Base-by-base conservation (phyloP, 2,888 invertebrate genomes). In the Patella caerulea region DNA sequence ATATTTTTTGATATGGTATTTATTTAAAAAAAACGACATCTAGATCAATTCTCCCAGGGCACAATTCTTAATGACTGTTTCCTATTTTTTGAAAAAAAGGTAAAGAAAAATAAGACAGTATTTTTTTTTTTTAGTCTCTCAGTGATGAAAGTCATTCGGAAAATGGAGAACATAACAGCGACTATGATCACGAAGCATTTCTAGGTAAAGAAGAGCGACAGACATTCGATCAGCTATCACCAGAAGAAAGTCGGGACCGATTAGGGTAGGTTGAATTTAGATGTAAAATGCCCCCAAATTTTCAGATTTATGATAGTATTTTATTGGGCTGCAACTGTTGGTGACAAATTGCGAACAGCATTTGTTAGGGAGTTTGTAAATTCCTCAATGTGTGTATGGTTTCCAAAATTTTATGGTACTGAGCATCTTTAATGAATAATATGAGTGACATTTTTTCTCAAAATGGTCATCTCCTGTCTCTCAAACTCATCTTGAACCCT, bases 181-280 rank as follows among this genome's bases (percentile, higher is more conserved):
- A 97, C 84, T 99, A 96, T 91, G 99, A 99, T 90, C 99, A 99
- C 90, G 98, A 99, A 90, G 98, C 98, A 0, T 99, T 99, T 91
- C 93, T 99, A 15, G 99, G 99, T 0, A 96, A 97, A 90, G 97
- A 97, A 83, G 92, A 93, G 15, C 97, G 98, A 0, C 96, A 97
- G 90, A 95, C 96, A 4, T 99, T 98, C 90, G 98, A 98, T 90
- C 96, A 98, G 86, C 93, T 99, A 71, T 94, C 96, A 0, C 98
- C 98, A 3, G 98, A 99, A 91, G 98, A 99, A 91, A 98, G 98
- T 92, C 95, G 96, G 88, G 94, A 96, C 77, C 94, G 98, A 89
- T 93, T 99, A 53, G 91, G 88, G 93, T 93, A 84, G 86, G 91
- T 85, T 29, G 29, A 29, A 45, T 4, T 45, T 4, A n/a, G 24